phyloP scores from a whole-genome alignment of 2,888 invertebrate species.

The Nemotelus pantherinus region DNA sequence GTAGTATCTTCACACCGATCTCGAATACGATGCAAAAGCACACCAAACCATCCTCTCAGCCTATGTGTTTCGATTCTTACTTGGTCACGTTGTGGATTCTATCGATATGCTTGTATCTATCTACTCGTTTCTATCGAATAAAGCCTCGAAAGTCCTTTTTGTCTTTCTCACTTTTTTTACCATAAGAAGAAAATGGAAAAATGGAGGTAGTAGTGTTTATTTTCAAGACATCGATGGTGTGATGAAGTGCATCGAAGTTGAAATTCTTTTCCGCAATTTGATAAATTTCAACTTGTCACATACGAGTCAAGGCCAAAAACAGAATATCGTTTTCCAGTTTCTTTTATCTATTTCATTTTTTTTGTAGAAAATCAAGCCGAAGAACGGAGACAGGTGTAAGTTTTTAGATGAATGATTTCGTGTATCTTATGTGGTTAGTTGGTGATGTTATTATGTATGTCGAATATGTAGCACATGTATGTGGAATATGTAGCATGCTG shows the following conservation, averaged over 20 bases:
- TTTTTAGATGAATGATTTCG: no score
- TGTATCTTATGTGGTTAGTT: no score
- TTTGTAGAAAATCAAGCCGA: no score
- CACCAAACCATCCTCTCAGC: background rate
- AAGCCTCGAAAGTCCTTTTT: background rate
- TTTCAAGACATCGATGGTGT: no score
- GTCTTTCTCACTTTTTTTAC: no score
- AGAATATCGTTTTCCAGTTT: background rate
- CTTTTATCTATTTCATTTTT: no score
- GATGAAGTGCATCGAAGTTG: constrained; percentile 3
- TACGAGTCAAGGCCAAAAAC: constrained; percentile 30
- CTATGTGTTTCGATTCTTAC: background rate
- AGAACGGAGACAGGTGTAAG: no score
- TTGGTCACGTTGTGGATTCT: background rate
- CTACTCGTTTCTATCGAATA: background rate
- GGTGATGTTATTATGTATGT: no score
- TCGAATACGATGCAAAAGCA: background rate
- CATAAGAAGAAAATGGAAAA: no score
- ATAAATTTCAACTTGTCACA: constrained; percentile 49
- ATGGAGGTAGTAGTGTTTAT: no score
- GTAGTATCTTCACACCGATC: background rate
- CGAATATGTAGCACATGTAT: no score
- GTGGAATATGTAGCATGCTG: no score
- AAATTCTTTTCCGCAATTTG: constrained; percentile 46
- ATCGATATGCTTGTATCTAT: constrained; percentile 7